Conservation (phyloP, 2,113 vertebrate species). For the Sceloporus undulatus region DNA sequence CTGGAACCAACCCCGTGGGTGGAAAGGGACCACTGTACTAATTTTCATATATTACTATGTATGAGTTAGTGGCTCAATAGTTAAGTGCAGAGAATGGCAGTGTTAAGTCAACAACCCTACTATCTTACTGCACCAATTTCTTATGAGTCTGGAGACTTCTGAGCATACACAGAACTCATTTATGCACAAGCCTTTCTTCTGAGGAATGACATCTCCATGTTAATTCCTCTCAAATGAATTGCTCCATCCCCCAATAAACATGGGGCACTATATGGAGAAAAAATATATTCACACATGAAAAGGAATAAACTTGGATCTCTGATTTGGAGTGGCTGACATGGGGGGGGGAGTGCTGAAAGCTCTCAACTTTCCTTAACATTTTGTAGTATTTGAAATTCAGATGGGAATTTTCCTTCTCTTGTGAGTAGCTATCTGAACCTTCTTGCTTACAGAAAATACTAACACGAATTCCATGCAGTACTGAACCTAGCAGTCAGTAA, state of each 20-base stretch:
- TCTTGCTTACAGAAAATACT: not conserved
- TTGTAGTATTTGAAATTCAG: not conserved
- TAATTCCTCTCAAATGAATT: not conserved
- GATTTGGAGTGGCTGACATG: not conserved
- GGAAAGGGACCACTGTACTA: not conserved
- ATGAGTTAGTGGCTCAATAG: not conserved
- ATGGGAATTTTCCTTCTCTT: not conserved
- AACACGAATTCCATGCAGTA: constrained; percentile 1
- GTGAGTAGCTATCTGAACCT: not conserved
- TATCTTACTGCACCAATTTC: not conserved
- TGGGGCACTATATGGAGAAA: not conserved
- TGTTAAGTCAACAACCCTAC: not conserved
- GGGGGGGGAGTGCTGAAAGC: not conserved
- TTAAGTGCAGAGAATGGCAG: not conserved
- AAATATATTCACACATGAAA: not conserved
- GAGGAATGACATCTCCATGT: not conserved
- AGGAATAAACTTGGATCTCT: not conserved
- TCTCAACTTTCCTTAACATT: not conserved
- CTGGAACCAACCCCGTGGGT: too few relatives aligned
- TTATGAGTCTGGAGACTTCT: not conserved
- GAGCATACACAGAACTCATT: not conserved
- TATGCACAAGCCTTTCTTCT: not conserved
- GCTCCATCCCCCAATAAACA: too few relatives aligned
- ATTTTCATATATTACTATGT: not conserved
- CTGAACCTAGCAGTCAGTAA: not conserved